Conservation (phyloP, 2,113 vertebrate genomes). For the Lynx canadensis region DNA sequence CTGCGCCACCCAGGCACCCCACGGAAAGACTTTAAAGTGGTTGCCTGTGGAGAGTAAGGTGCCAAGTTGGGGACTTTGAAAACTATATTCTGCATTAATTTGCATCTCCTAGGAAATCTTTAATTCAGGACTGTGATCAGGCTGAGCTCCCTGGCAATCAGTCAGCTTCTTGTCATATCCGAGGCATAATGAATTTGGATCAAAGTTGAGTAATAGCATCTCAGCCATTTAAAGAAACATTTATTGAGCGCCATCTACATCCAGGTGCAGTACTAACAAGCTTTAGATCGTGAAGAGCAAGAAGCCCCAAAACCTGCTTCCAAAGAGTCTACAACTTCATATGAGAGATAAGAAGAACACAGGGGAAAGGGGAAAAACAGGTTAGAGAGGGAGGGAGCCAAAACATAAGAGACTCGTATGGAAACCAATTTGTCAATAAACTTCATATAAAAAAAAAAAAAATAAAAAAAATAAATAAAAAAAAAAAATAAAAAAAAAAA, state of each 20-base stretch:
- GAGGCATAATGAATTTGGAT: not conserved
- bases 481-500: too few species aligned
- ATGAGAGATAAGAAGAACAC: not conserved
- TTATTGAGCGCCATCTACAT: not conserved
- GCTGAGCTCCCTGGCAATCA: not conserved
- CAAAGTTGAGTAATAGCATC: not conserved
- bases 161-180: not conserved
- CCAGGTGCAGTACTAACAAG: not conserved
- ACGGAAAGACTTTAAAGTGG: not conserved
- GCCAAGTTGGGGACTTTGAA: not conserved
- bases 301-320: rapidly evolving
- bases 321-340: not conserved
- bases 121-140: not conserved
- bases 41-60: not conserved
- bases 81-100: not conserved
- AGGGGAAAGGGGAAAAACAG: too few species aligned
- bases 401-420: too few species aligned
- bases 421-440: too few species aligned
- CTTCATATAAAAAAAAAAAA: too few species aligned
- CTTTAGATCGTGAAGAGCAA: not conserved
- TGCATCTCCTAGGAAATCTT: not conserved
- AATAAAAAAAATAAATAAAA: too few species aligned
- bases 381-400: too few species aligned
- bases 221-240: not conserved
- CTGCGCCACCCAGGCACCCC: too few species aligned